A percentile compares a stretch with the other conserved stretches of the same genome.
Evolutionary conservation across 2,113 vertebrate genomes (phyloP).

Genomic region (Phocoena phocoena): DNA sequence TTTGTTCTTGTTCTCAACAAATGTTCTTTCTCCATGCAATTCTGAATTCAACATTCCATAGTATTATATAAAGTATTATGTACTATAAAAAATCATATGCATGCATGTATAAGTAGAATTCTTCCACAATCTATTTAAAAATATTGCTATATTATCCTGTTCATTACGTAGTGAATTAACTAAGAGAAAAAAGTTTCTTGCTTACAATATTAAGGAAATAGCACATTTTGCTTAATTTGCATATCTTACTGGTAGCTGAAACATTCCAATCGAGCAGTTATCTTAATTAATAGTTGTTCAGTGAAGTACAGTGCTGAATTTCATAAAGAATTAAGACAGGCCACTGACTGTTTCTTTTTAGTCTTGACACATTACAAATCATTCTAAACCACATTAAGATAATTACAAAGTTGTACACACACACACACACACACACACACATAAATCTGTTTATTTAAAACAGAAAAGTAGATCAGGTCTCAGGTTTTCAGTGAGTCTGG

Average conservation of each 20-base stretch:
- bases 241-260: constrained; percentile 65
- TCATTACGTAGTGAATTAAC: constrained; percentile 25
- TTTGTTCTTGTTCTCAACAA: not conserved
- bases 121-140: not conserved
- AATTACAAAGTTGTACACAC: not conserved
- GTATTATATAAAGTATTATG: not conserved
- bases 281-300: constrained; percentile 70
- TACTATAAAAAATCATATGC: not conserved
- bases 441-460: constrained; percentile 16
- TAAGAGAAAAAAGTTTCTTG: not conserved
- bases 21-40: not conserved
- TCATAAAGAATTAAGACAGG: constrained; percentile 57
- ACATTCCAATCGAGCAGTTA: constrained; percentile 59
- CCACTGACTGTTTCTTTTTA: constrained; percentile 40
- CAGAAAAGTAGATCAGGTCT: not conserved
- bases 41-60: not conserved
- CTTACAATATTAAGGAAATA: constrained; percentile 54
- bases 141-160: not conserved
- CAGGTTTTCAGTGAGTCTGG: not conserved
- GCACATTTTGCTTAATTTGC: constrained; percentile 65
- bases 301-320: constrained; percentile 8
- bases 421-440: not conserved
- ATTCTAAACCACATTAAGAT: constrained; percentile 55
- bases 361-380: constrained; percentile 44
- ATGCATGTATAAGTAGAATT: not conserved